Base-by-base conservation (phyloP, 2,888 invertebrate species). In the Cantharis lateralis region DNA sequence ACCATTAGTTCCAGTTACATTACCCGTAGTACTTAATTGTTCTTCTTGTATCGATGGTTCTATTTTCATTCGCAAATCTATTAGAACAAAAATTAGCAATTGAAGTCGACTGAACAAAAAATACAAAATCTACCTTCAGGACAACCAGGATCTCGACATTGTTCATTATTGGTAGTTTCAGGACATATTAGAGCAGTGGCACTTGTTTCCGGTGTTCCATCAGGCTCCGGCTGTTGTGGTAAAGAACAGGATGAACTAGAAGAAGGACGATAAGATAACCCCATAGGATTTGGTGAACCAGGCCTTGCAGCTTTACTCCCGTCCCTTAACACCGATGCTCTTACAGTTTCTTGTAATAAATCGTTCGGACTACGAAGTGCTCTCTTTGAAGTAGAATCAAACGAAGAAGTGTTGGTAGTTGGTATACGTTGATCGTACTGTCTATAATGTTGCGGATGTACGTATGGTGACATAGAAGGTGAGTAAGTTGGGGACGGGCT, bases 31-130 rank as follows among this genome's bases (percentile, higher is more conserved):
- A 79, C 86, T 86, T 15, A 87, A 85, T 72, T 87, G 87, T 78
- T 88, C 88, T 71, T 85, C 86, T 76, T 84, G 82, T 32, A 84
- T 78, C 68, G 85, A 84, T 68, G 89, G 88, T 87, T 93, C 93
- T 88, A 91, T 92, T 87, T 95, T 95, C 85, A 95, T 93, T 85
- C 95, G 92, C 88, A 95, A 91, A 90, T 95, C 95, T 66, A 15
- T 13, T 5, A 61, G 2, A 48, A 15, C 0, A 70, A 61, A 16
- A 62, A 18, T 26, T 13, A 68, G 4, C 9, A 16, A 18, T 48
- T 64, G 28, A 71, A 15, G 26, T 24, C 15, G 24, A 10, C 10
- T 4, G 24, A 62, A 15, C 2, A 16, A 64, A 64, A 13, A 16
- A 18, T 64, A 9, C 11, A 13, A 18, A 16, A 68, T 26, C 81